phyloP scores from a whole-genome alignment of 1,140 invertebrate species.

The Aporrectodea caliginosa region DNA sequence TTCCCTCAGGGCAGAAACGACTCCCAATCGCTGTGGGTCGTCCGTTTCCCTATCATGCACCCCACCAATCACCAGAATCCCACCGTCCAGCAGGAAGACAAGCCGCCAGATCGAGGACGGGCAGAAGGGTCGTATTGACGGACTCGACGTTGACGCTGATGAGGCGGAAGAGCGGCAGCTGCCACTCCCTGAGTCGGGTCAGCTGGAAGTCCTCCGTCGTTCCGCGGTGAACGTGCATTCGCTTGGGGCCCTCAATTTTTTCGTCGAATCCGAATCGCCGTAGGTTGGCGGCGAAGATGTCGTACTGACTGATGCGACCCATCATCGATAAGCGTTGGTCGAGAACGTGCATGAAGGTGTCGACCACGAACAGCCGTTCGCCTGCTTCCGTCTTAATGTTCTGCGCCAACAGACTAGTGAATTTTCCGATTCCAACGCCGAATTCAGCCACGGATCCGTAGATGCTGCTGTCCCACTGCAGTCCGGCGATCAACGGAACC shows the following conservation, averaged over 20 bases:
- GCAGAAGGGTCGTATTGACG: neutral
- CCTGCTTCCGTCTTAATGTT: neutral
- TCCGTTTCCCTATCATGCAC: too few species aligned
- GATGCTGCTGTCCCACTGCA: slow-evolving; percentile 11
- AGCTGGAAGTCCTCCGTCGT: neutral
- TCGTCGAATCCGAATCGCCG: slow-evolving; percentile 1
- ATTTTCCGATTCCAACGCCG: slow-evolving; percentile 11
- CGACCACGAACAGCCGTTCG: slow-evolving; percentile 6
- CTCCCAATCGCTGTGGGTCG: neutral
- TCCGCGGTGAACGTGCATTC: neutral
- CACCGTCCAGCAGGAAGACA: slow-evolving; percentile 10
- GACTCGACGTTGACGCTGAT: neutral
- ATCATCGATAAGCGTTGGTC: neutral
- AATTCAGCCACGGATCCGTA: slow-evolving; percentile 15
- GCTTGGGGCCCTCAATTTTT: neutral
- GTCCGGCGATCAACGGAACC: neutral
- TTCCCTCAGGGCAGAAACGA: neutral
- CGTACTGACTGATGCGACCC: neutral
- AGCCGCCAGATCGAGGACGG: slow-evolving; percentile 2
- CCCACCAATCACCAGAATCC: slow-evolving; percentile 2
- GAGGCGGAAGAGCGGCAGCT: slow-evolving; percentile 10
- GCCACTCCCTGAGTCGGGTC: neutral
- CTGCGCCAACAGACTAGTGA: neutral
- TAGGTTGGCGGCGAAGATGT: slow-evolving; percentile 1
- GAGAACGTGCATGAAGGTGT: neutral